A percentile compares a stretch with the other conserved stretches of the same genome.
Conservation (phyloP, 35 echinoderm and acorn worm genomes). For the Hemicentrotus pulcherrimus region DNA sequence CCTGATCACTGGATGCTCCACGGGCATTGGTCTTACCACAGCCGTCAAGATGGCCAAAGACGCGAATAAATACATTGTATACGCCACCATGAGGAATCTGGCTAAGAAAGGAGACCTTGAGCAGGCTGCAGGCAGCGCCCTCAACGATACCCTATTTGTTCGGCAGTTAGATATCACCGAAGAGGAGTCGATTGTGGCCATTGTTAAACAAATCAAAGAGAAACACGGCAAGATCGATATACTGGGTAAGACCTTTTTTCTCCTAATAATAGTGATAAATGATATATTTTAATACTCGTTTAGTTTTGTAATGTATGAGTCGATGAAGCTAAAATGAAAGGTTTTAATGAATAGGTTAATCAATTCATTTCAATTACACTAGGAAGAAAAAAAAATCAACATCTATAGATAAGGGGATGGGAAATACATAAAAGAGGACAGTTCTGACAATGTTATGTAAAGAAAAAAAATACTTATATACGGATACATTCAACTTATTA, state of each 20-base stretch:
- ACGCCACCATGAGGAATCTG: conserved; percentile 78
- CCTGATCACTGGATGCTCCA: conserved; percentile 30
- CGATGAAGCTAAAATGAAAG: not conserved
- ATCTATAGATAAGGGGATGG: too few species aligned
- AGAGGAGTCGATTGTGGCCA: conserved; percentile 38
- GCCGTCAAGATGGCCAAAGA: conserved; percentile 43
- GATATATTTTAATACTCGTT: not conserved
- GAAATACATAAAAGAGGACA: too few species aligned
- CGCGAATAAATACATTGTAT: conserved; percentile 57
- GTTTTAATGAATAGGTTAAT: not conserved
- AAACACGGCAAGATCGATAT: conserved; percentile 60
- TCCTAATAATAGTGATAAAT: not conserved
- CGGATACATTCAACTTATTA: too few species aligned
- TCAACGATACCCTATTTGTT: conserved; percentile 75
- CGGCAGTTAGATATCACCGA: conserved; percentile 66
- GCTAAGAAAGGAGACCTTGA: conserved; percentile 52
- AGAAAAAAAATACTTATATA: too few species aligned
- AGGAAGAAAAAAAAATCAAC: too few species aligned
- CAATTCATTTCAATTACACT: too few species aligned
- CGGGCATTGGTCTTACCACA: conserved; percentile 25
- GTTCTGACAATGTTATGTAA: too few species aligned
- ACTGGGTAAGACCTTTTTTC: conserved; percentile 41
- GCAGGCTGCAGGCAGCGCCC: conserved; percentile 48
- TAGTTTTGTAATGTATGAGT: not conserved
- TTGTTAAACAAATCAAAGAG: conserved; percentile 54